phyloP scores from a whole-genome alignment of 2,113 vertebrate species.

The Oophaga pumilio region DNA sequence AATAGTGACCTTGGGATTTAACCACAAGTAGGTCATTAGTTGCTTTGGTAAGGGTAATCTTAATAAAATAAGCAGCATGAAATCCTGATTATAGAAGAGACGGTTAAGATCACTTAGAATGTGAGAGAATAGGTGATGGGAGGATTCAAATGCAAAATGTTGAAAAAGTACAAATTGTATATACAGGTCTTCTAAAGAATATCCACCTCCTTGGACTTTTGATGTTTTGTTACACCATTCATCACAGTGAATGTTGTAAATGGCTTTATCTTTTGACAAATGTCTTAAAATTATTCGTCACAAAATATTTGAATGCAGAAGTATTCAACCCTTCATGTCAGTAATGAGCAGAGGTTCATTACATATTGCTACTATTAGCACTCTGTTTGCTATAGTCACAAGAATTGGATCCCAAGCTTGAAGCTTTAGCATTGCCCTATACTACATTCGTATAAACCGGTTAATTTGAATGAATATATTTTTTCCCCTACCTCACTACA shows the following conservation, averaged over 20 bases:
- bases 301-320: background rate
- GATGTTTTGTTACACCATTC: background rate
- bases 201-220: background rate
- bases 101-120: conserved; percentile 12
- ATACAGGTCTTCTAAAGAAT: background rate
- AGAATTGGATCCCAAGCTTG: too few species aligned
- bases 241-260: too few species aligned
- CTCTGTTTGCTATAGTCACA: too few species aligned
- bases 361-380: too few species aligned
- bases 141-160: background rate
- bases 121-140: background rate
- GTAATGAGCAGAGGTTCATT: too few species aligned
- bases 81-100: conserved; percentile 36
- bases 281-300: background rate
- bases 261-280: too few species aligned
- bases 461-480: background rate
- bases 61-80: conserved; percentile 48
- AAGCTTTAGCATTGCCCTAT: too few species aligned
- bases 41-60: conserved; percentile 39
- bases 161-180: background rate
- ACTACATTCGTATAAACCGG: too few species aligned
- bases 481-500: background rate
- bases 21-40: conserved; percentile 54
- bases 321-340: background rate
- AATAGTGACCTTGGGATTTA: conserved; percentile 49